Evolutionary conservation across 2,888 invertebrate genomes (phyloP).

Genomic region (Apodemia mormo): DNA sequence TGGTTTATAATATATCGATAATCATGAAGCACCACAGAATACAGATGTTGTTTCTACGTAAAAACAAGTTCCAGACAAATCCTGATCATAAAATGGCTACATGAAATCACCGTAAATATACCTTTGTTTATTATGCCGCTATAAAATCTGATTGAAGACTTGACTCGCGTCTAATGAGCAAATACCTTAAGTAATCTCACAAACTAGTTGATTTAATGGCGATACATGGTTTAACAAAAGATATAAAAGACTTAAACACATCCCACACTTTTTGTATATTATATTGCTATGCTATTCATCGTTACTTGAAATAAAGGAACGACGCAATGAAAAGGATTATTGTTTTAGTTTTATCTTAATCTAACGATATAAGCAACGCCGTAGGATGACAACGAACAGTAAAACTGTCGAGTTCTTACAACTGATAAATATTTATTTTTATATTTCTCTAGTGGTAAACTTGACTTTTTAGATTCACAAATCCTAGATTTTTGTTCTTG

Average conservation of each 20-base stretch:
- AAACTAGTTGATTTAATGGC: conserved; percentile 49
- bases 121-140: conserved; percentile 47
- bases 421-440: neutral
- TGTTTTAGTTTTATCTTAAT: conserved; percentile 81
- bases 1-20: neutral
- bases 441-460: neutral
- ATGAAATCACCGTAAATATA: conserved; percentile 43
- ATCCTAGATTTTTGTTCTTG: neutral
- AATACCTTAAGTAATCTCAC: conserved; percentile 48
- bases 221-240: conserved; percentile 51
- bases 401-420: conserved; percentile 27
- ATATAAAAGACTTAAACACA: conserved; percentile 52
- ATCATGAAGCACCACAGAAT: neutral
- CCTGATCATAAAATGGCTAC: conserved; percentile 29
- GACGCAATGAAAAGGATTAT: conserved; percentile 77
- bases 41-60: neutral
- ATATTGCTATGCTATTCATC: conserved; percentile 60
- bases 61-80: conserved; percentile 25
- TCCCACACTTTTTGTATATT: conserved; percentile 61
- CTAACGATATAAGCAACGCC: conserved; percentile 67
- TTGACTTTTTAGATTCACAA: neutral
- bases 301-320: conserved; percentile 69
- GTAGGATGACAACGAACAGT: conserved; percentile 31
- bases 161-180: conserved; percentile 50
- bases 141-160: conserved; percentile 42